Evolutionary conservation across 2,113 vertebrate genomes (phyloP).

Genomic region (Scomber scombrus): DNA sequence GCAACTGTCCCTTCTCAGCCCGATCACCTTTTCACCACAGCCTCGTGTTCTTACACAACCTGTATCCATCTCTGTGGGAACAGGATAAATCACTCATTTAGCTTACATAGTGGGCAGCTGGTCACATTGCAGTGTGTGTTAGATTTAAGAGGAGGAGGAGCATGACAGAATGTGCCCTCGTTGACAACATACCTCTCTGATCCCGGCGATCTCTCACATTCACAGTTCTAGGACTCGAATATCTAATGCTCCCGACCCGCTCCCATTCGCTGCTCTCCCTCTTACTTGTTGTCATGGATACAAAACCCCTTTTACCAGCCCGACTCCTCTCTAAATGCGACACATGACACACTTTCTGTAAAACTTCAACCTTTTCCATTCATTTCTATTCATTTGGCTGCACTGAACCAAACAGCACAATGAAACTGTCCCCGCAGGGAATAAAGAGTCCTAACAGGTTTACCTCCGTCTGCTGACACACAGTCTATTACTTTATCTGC

Average conservation of each 20-base stretch:
- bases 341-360: slow-evolving; percentile 53
- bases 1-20: slow-evolving; percentile 55
- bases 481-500: slow-evolving; percentile 46
- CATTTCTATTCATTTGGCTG: slow-evolving; percentile 29
- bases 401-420: slow-evolving; percentile 33
- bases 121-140: slow-evolving; percentile 42
- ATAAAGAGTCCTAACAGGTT: slow-evolving; percentile 61
- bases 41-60: slow-evolving; percentile 5
- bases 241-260: slow-evolving; percentile 32
- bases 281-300: slow-evolving; percentile 78
- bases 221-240: slow-evolving; percentile 33
- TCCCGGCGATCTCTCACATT: slow-evolving; percentile 38
- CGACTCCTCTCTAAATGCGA: slow-evolving; percentile 45
- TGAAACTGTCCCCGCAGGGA: slow-evolving; percentile 49
- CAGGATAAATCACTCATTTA: slow-evolving; percentile 30
- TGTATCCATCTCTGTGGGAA: slow-evolving; percentile 24
- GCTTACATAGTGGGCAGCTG: slow-evolving; percentile 32
- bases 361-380: slow-evolving; percentile 49
- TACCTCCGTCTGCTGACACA: slow-evolving; percentile 64
- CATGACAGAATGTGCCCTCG: slow-evolving; percentile 28
- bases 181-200: slow-evolving; percentile 52
- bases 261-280: slow-evolving; percentile 61
- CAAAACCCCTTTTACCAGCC: slow-evolving; percentile 56
- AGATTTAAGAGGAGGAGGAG: slow-evolving; percentile 15
- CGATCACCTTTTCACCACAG: not conserved